Base-by-base conservation (phyloP, 2,113 vertebrate species). In the Bufo gargarizans region DNA sequence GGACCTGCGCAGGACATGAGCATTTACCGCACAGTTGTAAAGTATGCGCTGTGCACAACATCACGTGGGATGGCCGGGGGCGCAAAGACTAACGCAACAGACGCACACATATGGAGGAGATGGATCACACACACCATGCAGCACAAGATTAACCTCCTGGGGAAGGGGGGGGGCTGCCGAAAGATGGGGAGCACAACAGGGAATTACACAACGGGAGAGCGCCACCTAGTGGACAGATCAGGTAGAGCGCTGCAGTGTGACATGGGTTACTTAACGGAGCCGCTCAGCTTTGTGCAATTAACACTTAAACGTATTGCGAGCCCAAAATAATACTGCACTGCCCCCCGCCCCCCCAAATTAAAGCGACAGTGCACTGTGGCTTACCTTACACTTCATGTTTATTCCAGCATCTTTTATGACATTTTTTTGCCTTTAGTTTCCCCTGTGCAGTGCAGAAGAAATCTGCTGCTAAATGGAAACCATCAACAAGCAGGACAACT, bases 21-120 rank as follows among this genome's bases (percentile, higher is more conserved):
- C 67, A 45, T 84, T 69, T 84, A 84, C 82, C 47, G 45, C 63
- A 67, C 65, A 82, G 81, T 82, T 82, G 11, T 82, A 49, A 67
- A 65, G 81, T 82, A 65, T 82, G n/a, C 81, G 20, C 61, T 82
- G 78, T 43, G 58, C 55, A 20, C 22, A 58, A 22, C 56, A 59
- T 59, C 9, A 80, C 58, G 55, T n/a, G 79, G 79, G 79, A 82
- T 82, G 78, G 58, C 43, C 8, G 56, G 43, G 19, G 78, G 50
- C 6, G 79, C 33, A 14, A 55, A 59, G 56, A 80, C 3, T 14
- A 58, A 43, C 53, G 14, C n/a, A 13, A 72, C 33, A 6, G 33
- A 72, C 69, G 33, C 33, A 33, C 33, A 72, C 13, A 9, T 8
- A 74, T 47, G 71, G 45, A 49, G 43, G 43, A 49, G 4, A 14